phyloP scores from a whole-genome alignment of 2,113 vertebrate genomes.

The Aythya baeri region DNA sequence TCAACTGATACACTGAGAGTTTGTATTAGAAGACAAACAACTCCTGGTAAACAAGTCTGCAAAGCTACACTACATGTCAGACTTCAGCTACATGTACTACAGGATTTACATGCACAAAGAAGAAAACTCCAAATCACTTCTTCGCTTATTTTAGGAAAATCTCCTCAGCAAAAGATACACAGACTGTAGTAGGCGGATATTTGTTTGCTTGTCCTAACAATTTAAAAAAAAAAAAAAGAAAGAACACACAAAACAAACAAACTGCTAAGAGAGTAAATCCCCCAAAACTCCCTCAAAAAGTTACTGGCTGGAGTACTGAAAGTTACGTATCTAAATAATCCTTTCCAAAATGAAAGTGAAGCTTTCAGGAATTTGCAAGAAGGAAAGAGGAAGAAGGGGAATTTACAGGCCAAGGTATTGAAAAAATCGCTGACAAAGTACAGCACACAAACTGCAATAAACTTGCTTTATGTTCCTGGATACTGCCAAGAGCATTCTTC shows the following conservation, averaged over 20 bases:
- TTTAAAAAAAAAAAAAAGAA: not conserved
- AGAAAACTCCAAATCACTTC: not conserved
- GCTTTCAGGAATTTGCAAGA: conserved; percentile 9
- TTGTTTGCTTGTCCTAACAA: not conserved
- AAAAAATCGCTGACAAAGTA: not conserved
- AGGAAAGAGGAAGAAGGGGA: not conserved
- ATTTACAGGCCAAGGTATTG: not conserved
- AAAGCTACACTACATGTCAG: not conserved
- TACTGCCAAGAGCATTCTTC: not conserved
- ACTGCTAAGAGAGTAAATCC: not conserved
- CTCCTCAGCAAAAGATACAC: not conserved
- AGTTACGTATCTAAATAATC: not conserved
- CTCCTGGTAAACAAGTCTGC: not conserved
- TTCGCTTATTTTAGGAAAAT: not conserved
- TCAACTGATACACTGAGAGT: not conserved
- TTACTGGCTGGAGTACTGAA: not conserved
- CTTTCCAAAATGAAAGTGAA: conserved; percentile 40
- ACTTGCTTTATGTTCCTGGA: not conserved
- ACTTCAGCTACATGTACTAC: not conserved
- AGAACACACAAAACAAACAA: not conserved
- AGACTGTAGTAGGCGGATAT: not conserved
- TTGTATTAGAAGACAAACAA: not conserved
- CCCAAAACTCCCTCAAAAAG: conserved; percentile 16
- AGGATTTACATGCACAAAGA: not conserved
- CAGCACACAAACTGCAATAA: not conserved